Conservation (phyloP, 2,888 invertebrate species). For the Sminthurinus aureus region DNA sequence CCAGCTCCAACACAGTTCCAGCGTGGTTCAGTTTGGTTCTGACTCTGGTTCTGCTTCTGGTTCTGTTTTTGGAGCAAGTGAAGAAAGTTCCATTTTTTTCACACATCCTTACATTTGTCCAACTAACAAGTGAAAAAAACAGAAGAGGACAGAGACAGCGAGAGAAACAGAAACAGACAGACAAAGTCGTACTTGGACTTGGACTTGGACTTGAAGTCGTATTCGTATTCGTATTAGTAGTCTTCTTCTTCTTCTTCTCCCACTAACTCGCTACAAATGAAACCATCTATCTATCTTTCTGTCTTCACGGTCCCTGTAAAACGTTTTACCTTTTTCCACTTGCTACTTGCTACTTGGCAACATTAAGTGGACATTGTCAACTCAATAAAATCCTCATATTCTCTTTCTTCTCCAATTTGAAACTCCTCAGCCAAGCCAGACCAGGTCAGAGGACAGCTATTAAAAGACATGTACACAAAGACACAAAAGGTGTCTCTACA, state of each 20-base stretch:
- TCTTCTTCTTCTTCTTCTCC: not conserved
- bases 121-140: slow-evolving; percentile 11
- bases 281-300: not conserved
- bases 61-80: not conserved
- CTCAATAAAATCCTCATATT: too few species aligned
- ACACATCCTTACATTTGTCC: not conserved
- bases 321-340: not conserved
- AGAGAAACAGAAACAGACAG: too few species aligned
- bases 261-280: not conserved
- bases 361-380: too few species aligned
- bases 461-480: slow-evolving; percentile 8
- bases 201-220: not conserved
- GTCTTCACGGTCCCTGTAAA: not conserved
- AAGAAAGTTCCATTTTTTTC: slow-evolving; percentile 11
- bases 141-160: not conserved
- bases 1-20: too few species aligned
- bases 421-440: not conserved
- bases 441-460: not conserved
- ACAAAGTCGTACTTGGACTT: too few species aligned
- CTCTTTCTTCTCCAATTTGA: too few species aligned
- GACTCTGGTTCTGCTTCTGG: too few species aligned
- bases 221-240: not conserved
- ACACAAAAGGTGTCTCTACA: not conserved
- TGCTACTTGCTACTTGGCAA: too few species aligned
- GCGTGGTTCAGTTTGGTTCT: too few species aligned